phyloP scores from a whole-genome alignment of 2,888 invertebrate genomes.

The Galeopsomyia nigrocyanea region DNA sequence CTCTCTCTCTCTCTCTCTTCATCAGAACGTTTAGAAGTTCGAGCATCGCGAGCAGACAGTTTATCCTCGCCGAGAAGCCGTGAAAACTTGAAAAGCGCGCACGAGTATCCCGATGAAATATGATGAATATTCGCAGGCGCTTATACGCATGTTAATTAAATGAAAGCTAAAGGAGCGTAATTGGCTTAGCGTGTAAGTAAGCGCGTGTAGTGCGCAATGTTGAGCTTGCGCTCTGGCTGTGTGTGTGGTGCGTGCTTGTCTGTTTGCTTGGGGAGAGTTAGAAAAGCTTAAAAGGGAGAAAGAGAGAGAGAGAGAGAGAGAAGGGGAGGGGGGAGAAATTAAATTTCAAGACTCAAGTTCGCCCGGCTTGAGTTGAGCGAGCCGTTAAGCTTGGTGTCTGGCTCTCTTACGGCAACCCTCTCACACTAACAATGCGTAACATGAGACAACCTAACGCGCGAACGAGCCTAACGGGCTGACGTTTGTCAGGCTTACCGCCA shows the following conservation, averaged over 20 bases:
- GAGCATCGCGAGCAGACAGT: no score
- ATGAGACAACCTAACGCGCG: conserved; percentile 39
- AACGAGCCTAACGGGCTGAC: conserved; percentile 41
- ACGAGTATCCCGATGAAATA: no score
- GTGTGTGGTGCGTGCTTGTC: not conserved
- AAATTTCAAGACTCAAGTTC: conserved; percentile 37
- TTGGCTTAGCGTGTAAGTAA: conserved; percentile 25
- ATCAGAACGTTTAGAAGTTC: no score
- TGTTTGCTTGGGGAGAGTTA: conserved; percentile 16
- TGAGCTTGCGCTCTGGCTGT: not conserved
- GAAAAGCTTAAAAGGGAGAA: not conserved
- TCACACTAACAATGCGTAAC: conserved; percentile 38
- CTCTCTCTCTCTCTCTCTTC: no score
- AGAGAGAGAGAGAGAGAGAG: no score
- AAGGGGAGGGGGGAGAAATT: conserved; percentile 18
- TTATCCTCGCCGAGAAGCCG: no score
- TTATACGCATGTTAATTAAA: not conserved
- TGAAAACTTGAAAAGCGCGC: no score
- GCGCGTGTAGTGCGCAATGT: conserved; percentile 10
- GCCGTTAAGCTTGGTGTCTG: conserved; percentile 7
- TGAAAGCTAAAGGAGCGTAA: conserved; percentile 23
- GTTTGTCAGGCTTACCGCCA: conserved; percentile 40
- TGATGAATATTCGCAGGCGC: no score
- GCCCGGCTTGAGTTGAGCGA: conserved; percentile 25
- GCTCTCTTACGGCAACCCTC: conserved; percentile 33